These are phyloP conservation scores for Entelurus aequoreus DNA, from an alignment of 2,113 vertebrate genomes.

Conservation along the genomic window DNA sequence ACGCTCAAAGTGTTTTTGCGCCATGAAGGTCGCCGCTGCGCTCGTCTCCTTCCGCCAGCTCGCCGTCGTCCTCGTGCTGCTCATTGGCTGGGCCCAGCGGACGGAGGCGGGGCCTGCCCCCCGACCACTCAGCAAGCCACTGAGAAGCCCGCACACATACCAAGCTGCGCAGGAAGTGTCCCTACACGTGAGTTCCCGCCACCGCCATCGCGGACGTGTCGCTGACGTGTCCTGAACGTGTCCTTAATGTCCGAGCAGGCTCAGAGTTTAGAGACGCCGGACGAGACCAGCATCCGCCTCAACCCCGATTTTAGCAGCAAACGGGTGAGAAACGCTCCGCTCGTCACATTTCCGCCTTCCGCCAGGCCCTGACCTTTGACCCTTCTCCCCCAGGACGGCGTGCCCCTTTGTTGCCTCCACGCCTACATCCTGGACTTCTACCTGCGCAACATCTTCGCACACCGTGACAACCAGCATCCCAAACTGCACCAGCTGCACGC, in stretches of 20 bases:
- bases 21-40: conserved; percentile 19
- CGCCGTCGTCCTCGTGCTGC: conserved; percentile 22
- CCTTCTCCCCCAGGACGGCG: conserved; percentile 21
- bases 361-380: conserved; percentile 2
- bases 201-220: background rate
- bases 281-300: conserved; percentile 33
- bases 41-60: conserved; percentile 3
- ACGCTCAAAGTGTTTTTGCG: background rate
- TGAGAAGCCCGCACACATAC: conserved; percentile 21
- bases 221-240: background rate
- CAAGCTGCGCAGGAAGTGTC: conserved; percentile 8
- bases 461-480: conserved; percentile 1
- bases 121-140: conserved; percentile 13
- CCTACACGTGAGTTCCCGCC: conserved; percentile 29
- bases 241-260: conserved; percentile 30
- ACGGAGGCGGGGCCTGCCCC: conserved; percentile 1
- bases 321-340: conserved; percentile 14
- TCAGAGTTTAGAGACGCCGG: conserved; percentile 20
- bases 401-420: conserved; percentile 61
- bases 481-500: conserved; percentile 37
- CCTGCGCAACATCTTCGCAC: conserved; percentile 48
- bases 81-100: conserved; percentile 40
- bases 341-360: too few relatives aligned
- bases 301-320: background rate
- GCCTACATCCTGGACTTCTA: conserved; percentile 66